A percentile compares a stretch with the other conserved stretches of the same genome.
Conservation (phyloP, 2,888 invertebrate genomes). For the Lepidochrysops patricia region DNA sequence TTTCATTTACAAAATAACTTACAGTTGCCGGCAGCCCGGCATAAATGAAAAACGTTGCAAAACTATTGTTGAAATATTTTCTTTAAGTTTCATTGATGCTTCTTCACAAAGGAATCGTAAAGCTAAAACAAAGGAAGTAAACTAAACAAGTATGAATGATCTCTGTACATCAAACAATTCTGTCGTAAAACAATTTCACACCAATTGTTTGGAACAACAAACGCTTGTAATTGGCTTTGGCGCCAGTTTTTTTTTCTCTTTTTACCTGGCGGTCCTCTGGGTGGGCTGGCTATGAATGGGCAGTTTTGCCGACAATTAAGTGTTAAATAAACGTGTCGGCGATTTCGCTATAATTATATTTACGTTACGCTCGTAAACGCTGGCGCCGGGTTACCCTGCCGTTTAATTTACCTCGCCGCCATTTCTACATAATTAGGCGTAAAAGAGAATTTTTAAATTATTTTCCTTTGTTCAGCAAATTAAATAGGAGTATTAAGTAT, state of each 20-base stretch:
- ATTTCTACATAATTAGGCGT: neutral
- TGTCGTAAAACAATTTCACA: slow-evolving; percentile 5
- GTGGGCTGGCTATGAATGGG: slow-evolving; percentile 9
- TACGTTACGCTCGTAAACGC: slow-evolving; percentile 6
- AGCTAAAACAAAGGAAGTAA: neutral
- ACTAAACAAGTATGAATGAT: slow-evolving; percentile 6
- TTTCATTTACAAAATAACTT: neutral
- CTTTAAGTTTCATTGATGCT: neutral
- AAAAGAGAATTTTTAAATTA: neutral
- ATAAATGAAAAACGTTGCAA: neutral
- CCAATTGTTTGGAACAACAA: slow-evolving; percentile 1
- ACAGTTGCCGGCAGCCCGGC: neutral
- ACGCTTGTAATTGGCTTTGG: neutral
- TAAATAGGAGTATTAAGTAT: neutral
- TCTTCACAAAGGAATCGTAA: neutral
- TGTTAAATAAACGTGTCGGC: slow-evolving; percentile 11
- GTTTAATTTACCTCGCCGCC: neutral
- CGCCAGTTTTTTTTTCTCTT: neutral
- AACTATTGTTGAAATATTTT: neutral
- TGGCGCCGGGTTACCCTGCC: neutral
- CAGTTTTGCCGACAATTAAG: slow-evolving; percentile 9
- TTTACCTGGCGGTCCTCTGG: neutral
- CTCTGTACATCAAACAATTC: slow-evolving; percentile 8
- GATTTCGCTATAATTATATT: slow-evolving; percentile 8
- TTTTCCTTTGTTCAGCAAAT: neutral